Evolutionary conservation across 2,797 vertebrate genomes (phyloP).

Genomic region (Benthosema pterotum): DNA sequence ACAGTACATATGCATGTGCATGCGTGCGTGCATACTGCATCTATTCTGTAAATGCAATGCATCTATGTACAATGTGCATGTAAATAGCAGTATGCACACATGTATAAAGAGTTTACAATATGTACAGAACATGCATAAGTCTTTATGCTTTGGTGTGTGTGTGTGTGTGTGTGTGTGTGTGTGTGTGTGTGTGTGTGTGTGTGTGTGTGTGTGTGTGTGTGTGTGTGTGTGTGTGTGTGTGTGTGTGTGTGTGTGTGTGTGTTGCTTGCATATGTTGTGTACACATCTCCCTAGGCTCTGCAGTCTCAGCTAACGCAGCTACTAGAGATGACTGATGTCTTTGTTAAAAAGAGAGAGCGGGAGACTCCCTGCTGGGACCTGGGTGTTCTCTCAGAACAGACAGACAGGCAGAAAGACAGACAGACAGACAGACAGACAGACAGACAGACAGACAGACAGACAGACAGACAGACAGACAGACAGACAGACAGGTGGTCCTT

Average conservation of each 20-base stretch:
- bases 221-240: slow-evolving; percentile 2
- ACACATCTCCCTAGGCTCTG: too few species aligned
- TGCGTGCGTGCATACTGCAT: too few species aligned
- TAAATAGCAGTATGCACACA: too few species aligned
- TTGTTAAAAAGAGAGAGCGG: slow-evolving; percentile 1
- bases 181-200: not conserved
- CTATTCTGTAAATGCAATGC: too few species aligned
- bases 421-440: slow-evolving; percentile 5
- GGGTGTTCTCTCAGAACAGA: not conserved
- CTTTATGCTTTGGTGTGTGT: too few species aligned
- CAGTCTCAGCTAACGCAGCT: too few species aligned
- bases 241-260: not conserved
- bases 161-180: slow-evolving; percentile 20
- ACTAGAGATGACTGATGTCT: too few species aligned
- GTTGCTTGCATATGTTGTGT: not conserved
- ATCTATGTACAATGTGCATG: too few species aligned
- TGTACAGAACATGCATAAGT: too few species aligned
- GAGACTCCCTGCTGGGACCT: not conserved
- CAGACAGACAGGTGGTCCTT: not conserved
- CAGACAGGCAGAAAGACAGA: not conserved
- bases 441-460: slow-evolving; percentile 1
- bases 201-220: slow-evolving; percentile 1
- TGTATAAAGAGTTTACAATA: too few species aligned
- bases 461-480: slow-evolving; percentile 9
- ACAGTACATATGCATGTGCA: too few species aligned